Conservation (phyloP, 2,797 vertebrate genomes). For the Iguana delicatissima region DNA sequence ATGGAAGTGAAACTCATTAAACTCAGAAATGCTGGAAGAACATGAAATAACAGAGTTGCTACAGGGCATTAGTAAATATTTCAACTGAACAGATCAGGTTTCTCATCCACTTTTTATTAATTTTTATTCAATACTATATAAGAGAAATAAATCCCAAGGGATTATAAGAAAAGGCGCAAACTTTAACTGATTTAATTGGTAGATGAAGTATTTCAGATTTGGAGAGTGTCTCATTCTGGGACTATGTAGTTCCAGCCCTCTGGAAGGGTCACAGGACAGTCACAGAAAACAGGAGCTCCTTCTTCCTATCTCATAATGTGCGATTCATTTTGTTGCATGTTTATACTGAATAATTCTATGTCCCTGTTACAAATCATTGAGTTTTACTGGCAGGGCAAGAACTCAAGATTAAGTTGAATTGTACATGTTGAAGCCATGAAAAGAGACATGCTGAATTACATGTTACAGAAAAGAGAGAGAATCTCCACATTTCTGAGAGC, state of each 20-base stretch:
- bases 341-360: neutral
- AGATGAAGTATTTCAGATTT: neutral
- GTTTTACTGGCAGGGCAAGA: neutral
- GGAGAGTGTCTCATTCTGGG: neutral
- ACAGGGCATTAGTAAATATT: neutral
- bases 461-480: neutral
- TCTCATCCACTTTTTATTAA: neutral
- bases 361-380: neutral
- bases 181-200: neutral
- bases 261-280: neutral
- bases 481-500: neutral
- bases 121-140: neutral
- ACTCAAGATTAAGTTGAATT: neutral
- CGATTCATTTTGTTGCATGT: neutral
- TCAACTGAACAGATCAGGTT: neutral
- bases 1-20: neutral
- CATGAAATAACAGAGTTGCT: constrained; percentile 4
- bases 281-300: neutral
- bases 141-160: neutral
- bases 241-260: too few relatives aligned
- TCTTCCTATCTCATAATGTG: neutral
- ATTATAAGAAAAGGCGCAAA: neutral
- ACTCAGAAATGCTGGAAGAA: neutral
- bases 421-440: neutral
- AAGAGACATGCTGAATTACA: neutral